Base-by-base conservation (phyloP, 2,888 invertebrate species). In the Drosophila koepferae region DNA sequence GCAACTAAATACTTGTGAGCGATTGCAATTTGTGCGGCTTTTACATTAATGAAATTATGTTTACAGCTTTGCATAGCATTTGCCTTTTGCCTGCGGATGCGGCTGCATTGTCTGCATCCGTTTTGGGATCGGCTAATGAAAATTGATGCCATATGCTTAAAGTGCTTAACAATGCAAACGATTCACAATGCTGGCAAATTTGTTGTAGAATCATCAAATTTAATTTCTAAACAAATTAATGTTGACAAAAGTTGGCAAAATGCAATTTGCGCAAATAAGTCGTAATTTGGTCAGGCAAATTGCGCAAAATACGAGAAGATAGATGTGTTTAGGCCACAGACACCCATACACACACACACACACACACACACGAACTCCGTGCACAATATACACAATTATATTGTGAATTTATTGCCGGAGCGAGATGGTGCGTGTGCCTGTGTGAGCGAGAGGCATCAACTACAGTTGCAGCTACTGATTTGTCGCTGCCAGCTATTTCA, bases 191-290 rank as follows among this genome's bases (percentile, higher is more conserved):
- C 62, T 20, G 36, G 38, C 70, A 74, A 74, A 84, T 84, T 84
- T 81, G 85, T 65, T 67, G 65, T 67, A 62, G 65, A 70, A 73
- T 72, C 74, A 80, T 77, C 76, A 73, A 85, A 82, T 82, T 77
- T 73, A 80, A 86, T 88, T 89, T 72, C 59, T 48, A 78, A 84
- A 81, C 84, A 87, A 81, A 89, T 87, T 78, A 83, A 64, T 71
- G 85, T 74, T 62, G 71, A 54, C 72, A 74, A 72, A 80, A 82
- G 68, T 79, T 66, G 75, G 71, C 75, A 76, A 67, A 69, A 74
- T 72, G 65, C 64, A 63, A 78, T 75, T 78, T 78, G 77, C 28
- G 49, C 60, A 61, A 61, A 60, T 70, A 69, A 70, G 60, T 69
- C 38, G 55, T 23, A 63, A 77, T 75, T 76, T 68, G 61, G 49